Base-by-base conservation (phyloP, 1,140 invertebrate genomes). In the Microplitis demolitor region DNA sequence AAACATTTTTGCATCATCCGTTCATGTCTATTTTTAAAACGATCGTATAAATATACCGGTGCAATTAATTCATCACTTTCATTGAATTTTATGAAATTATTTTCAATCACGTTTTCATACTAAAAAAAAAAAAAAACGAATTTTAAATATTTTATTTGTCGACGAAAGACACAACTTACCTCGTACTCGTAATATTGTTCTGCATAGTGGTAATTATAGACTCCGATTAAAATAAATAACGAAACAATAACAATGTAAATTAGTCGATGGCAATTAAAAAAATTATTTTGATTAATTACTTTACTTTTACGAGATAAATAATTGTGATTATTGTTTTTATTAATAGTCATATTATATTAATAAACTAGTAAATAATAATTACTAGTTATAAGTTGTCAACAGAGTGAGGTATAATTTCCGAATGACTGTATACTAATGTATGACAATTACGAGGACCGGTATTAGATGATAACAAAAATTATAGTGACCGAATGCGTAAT, bases 1-100 rank as follows among this genome's bases (percentile, higher is more conserved):
- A 83, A 70, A 74, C 89, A 90, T 71, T 87, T 88, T 61, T 89
- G 83, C 45, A 79, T 78, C 39, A 90, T 76, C 71, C 86, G 87
- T 73, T 86, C 86, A 16, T 87, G 79, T 13, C 89, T 84, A 51
- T 78, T 79, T 14, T 80, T 78, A 82, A 90, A 85, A 50, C 88
- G 85, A 53, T 84, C 39, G 39, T 45, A 9, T 45, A 45, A 45
- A 45, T 11, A 9, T 45, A 3, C 11, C 39, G 5, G 11, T 9
- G 0, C 11, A 45, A 11, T 6, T 45, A 45, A 45, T 45, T 45
- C 4, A 45, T 45, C 11, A 45, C 6, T 45, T 45, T 9, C 6
- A 45, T 45, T 45, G 4, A 45, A 45, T 45, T 9, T 9, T 6
- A 45, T 45, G 6, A 45, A 8, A 0, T 45, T 11, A 5, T 45